Percentiles rank a stretch among this genome's conserved stretches.
Conservation (phyloP, 2,888 invertebrate species). For the Drosophila melanocephala region DNA sequence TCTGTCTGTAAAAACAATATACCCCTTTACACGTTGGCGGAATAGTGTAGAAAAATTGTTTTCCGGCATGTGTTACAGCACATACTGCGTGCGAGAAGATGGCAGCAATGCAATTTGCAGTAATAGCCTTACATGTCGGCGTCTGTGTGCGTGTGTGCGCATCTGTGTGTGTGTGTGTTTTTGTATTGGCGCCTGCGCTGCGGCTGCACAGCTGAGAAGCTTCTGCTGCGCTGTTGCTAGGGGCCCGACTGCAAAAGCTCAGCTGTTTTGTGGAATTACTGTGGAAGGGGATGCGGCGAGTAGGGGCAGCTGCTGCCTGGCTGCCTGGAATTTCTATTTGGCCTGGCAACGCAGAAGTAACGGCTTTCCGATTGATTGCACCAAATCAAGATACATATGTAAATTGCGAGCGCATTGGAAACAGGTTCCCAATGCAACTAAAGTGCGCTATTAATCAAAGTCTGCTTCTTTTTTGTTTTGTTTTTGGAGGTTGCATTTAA, state of each 20-base stretch:
- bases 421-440: slow-evolving; percentile 32
- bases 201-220: slow-evolving; percentile 56
- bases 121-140: slow-evolving; percentile 48
- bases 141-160: not conserved
- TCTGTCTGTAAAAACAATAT: not conserved
- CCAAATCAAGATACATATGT: slow-evolving; percentile 47
- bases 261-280: slow-evolving; percentile 50
- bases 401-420: slow-evolving; percentile 34
- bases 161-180: slow-evolving; percentile 3
- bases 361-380: slow-evolving; percentile 61
- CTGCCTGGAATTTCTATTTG: slow-evolving; percentile 55
- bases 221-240: slow-evolving; percentile 69
- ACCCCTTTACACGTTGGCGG: not conserved
- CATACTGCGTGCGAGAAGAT: slow-evolving; percentile 58
- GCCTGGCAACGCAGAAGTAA: slow-evolving; percentile 57
- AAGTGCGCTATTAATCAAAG: slow-evolving; percentile 5
- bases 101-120: slow-evolving; percentile 76
- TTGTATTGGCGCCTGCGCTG: slow-evolving; percentile 53
- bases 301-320: slow-evolving; percentile 1
- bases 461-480: not conserved
- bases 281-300: not conserved
- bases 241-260: slow-evolving; percentile 65
- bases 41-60: slow-evolving; percentile 26
- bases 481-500: slow-evolving; percentile 5
- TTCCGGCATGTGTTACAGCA: slow-evolving; percentile 55